These are phyloP conservation scores for Hypomecis atomaria DNA, from an alignment of 2,888 invertebrate species.

Conservation along the genomic window DNA sequence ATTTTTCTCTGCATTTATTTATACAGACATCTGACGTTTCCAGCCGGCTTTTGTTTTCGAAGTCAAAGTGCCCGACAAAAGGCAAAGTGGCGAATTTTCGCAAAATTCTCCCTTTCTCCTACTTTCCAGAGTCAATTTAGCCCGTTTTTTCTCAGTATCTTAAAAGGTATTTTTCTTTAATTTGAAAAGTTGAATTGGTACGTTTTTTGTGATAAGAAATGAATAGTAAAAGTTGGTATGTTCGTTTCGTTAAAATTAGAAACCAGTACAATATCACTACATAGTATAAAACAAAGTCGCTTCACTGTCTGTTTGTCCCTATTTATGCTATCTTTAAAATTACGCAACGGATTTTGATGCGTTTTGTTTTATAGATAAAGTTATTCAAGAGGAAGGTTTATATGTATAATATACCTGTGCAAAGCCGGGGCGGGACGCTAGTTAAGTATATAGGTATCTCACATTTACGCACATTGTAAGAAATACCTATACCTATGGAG, in stretches of 20 bases:
- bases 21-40: constrained; percentile 28
- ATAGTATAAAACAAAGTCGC: no score
- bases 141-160: constrained; percentile 18
- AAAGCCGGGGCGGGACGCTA: no score
- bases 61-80: constrained; percentile 30
- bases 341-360: no score
- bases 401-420: no score
- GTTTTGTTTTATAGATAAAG: no score
- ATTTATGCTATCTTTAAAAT: no score
- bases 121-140: constrained; percentile 29
- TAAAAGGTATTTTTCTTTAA: constrained; percentile 26
- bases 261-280: no score
- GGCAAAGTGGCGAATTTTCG: constrained; percentile 26
- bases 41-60: constrained; percentile 25
- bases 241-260: not conserved
- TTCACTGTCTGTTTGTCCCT: no score
- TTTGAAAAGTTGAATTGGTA: constrained; percentile 22
- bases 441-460: no score
- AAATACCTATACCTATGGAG: no score
- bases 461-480: no score
- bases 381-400: no score
- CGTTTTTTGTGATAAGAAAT: constrained; percentile 14
- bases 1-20: constrained; percentile 30
- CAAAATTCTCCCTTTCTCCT: constrained; percentile 19
- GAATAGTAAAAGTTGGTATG: not conserved